Evolutionary conservation across 2,888 invertebrate genomes (phyloP), one percentile per base, ranked within the genome.

Genomic region (Xanthia icteritia): DNA sequence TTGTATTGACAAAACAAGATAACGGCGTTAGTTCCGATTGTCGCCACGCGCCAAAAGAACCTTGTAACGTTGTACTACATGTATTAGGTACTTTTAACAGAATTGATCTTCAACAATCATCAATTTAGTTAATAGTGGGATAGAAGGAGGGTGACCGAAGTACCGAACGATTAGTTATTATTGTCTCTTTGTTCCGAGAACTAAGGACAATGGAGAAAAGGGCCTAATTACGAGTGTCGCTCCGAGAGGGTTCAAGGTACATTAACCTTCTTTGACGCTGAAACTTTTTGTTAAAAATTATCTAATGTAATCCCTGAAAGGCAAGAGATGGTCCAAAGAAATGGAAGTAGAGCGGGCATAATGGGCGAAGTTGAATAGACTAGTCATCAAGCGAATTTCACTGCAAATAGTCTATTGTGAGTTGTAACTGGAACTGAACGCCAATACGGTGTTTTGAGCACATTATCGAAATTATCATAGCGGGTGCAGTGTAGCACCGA

Each of bases 121-220:
- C 92, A 93, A 94, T 94, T 93, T 90, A 91, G 88, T 90, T 94
- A 93, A 94, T 92, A 89, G 89, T 86, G 85, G 87, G 85, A 90
- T 91, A 90, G 89, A 88, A 74, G 67, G 90, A 88, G 90, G 91
- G 92, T 91, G 56, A 39, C 56, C 39, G 23, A 63, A 63, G 61
- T 63, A 86, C 87, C 67, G 79, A 90, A 89, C 92, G 91, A 93
- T 94, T 93, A 92, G 89, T 89, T 90, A 89, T 92, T 91, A 94
- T 93, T 93, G 93, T 93, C 91, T 92, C 90, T 90, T 87, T 86
- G 90, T 93, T 94, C 93, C 81, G 83, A 91, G 93, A 93, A 92
- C 90, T 79, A 86, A 92, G 90, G 91, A 94, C 93, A 94, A 95
- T 94, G 93, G 92, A 91, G 86, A 91, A 91, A 93, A 94, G 91